phyloP scores from a whole-genome alignment of 2,113 vertebrate species.

The Cynoglossus semilaevis region DNA sequence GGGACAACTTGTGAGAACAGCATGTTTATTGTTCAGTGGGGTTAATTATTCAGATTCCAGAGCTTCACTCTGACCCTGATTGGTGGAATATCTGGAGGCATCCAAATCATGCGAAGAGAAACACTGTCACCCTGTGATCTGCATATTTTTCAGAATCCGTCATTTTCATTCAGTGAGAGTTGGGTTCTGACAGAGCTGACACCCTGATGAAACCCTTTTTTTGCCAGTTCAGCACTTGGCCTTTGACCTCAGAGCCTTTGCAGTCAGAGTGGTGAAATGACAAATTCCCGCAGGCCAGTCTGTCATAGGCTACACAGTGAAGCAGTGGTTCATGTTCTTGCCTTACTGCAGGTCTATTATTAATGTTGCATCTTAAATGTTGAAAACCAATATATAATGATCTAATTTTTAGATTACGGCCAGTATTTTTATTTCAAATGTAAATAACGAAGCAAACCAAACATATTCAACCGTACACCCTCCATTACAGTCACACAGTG shows the following conservation, averaged over 20 bases:
- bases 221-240: not conserved
- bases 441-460: no score
- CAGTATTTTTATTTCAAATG: no score
- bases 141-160: slow-evolving; percentile 11
- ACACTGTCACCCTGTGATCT: slow-evolving; percentile 1
- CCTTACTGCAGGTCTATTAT: no score
- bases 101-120: not conserved
- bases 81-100: slow-evolving; percentile 17
- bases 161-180: not conserved
- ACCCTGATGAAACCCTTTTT: slow-evolving; percentile 2
- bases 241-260: slow-evolving; percentile 9
- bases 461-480: no score
- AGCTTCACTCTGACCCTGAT: slow-evolving; percentile 2
- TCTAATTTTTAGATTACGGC: no score
- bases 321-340: no score
- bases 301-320: not conserved
- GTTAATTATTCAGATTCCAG: slow-evolving; percentile 46
- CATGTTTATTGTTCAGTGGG: slow-evolving; percentile 42
- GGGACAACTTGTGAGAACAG: slow-evolving; percentile 50
- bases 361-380: no score
- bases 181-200: not conserved
- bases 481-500: no score
- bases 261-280: slow-evolving; percentile 9
- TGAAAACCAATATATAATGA: no score
- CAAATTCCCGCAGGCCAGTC: not conserved